A percentile compares a stretch with the other conserved stretches of the same genome.
Evolutionary conservation across 2,888 invertebrate genomes (phyloP).

Genomic region (Latrodectus elegans): DNA sequence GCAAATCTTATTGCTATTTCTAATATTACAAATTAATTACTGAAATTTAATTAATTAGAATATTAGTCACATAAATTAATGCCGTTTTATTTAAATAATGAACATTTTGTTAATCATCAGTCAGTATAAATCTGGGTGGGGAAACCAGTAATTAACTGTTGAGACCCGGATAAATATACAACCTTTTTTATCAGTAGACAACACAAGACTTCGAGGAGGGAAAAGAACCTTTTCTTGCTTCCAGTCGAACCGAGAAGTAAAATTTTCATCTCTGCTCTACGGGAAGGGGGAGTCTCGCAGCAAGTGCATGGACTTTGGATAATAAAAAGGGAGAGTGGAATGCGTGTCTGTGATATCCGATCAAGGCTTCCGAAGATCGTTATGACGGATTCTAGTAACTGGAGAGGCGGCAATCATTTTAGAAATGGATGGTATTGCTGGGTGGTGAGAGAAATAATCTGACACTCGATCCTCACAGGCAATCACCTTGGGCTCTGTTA

Average conservation of each 20-base stretch:
- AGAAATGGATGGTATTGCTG: conserved; percentile 50
- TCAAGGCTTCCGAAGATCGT: conserved; percentile 55
- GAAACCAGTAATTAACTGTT: neutral
- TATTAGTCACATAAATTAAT: no score
- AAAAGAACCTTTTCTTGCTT: neutral
- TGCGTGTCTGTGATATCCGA: conserved; percentile 41
- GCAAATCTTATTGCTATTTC: no score
- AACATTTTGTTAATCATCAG: no score
- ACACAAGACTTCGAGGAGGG: neutral
- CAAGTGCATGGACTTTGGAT: conserved; percentile 34
- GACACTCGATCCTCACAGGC: conserved; percentile 44
- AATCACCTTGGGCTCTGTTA: conserved; percentile 45
- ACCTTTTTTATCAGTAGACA: no score
- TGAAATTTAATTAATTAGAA: no score
- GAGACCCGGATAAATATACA: no score
- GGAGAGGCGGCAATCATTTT: conserved; percentile 60
- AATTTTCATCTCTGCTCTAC: conserved; percentile 9
- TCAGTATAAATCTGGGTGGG: no score
- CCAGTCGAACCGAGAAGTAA: neutral
- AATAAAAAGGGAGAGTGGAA: conserved; percentile 51
- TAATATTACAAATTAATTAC: no score
- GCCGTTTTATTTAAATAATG: no score
- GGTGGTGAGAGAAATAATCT: conserved; percentile 14
- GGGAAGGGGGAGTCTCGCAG: neutral
- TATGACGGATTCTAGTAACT: conserved; percentile 53